Evolutionary conservation across 1,140 invertebrate species (phyloP).

Genomic region (Diuraphis noxia): DNA sequence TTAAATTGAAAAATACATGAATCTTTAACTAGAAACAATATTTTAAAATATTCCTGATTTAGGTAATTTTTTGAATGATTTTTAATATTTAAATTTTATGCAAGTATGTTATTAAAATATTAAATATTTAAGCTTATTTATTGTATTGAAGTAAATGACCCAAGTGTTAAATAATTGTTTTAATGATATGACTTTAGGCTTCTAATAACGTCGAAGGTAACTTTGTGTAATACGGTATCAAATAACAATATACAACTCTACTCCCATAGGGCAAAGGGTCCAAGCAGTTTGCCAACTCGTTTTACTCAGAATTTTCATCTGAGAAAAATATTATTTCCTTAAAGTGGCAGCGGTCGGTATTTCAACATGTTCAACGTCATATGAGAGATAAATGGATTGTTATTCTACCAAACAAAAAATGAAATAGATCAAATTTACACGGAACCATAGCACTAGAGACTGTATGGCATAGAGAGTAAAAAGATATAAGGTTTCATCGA

Average conservation of each 20-base stretch:
- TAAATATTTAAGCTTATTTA: not conserved
- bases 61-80: no score
- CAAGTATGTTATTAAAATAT: no score
- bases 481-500: not conserved
- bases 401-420: constrained; percentile 10
- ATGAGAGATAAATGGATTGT: constrained; percentile 19
- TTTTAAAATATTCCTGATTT: no score
- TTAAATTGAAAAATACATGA: no score
- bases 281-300: not conserved
- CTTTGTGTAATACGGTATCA: not conserved
- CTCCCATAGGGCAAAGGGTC: not conserved
- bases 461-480: not conserved
- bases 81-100: no score
- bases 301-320: not conserved
- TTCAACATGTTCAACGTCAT: not conserved
- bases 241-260: not conserved
- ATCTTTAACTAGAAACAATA: no score
- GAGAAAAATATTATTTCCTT: not conserved
- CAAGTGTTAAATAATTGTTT: not conserved
- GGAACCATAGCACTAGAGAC: not conserved
- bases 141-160: not conserved
- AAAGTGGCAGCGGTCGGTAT: constrained; percentile 14
- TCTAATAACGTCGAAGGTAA: not conserved
- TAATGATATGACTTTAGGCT: not conserved
- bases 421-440: constrained; percentile 1